Conservation (phyloP, 1,140 invertebrate species). For the Drosophila biarmipes region DNA sequence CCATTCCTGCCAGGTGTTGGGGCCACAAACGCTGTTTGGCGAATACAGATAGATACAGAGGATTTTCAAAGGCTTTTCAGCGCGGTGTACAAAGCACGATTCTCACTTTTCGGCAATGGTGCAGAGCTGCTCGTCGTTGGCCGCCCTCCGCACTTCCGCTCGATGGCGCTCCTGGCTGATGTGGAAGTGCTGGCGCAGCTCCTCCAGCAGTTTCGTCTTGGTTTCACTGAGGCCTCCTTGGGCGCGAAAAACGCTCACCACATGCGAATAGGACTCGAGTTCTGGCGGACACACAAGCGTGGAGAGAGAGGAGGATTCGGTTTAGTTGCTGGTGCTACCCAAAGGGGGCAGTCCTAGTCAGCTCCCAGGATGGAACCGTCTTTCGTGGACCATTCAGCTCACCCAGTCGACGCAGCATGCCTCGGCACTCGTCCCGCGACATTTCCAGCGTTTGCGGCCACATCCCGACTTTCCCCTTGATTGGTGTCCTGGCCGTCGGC, state of each 20-base stretch:
- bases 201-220: slow-evolving; percentile 93
- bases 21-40: slow-evolving; percentile 90
- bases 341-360: neutral
- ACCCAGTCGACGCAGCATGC: slow-evolving; percentile 93
- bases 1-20: slow-evolving; percentile 93
- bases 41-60: slow-evolving; percentile 57
- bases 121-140: slow-evolving; percentile 95
- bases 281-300: slow-evolving; percentile 86
- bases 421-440: slow-evolving; percentile 93
- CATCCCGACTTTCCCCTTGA: slow-evolving; percentile 85
- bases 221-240: slow-evolving; percentile 94
- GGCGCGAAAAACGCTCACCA: slow-evolving; percentile 95
- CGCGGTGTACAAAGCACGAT: slow-evolving; percentile 16
- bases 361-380: neutral
- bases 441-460: slow-evolving; percentile 90
- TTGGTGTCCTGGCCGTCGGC: slow-evolving; percentile 48
- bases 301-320: slow-evolving; percentile 13
- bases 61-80: neutral
- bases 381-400: slow-evolving; percentile 24
- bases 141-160: slow-evolving; percentile 94
- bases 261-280: slow-evolving; percentile 94
- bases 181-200: slow-evolving; percentile 92
- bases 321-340: neutral
- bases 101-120: slow-evolving; percentile 94
- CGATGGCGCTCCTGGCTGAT: slow-evolving; percentile 95